Base-by-base conservation (phyloP, 1,140 invertebrate genomes). In the Brachionus rotundiformis region DNA sequence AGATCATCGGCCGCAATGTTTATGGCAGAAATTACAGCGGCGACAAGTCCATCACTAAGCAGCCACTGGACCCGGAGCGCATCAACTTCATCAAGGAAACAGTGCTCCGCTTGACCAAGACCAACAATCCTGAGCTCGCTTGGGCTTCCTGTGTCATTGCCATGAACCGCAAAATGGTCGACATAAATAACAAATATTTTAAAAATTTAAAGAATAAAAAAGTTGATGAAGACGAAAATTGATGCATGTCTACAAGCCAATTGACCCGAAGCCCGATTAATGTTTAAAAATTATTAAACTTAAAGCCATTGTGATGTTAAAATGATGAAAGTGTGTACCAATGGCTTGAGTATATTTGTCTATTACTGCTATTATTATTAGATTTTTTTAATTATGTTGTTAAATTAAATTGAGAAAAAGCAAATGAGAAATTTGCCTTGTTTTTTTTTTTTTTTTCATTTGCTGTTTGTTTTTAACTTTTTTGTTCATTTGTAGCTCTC, bases 81-180 rank as follows among this genome's bases (percentile, higher is more conserved):
- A 79, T 79, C 16, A 79, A 79, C 16, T 79, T 79, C 47, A 79
- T 79, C 13, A 79, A 79, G 47, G 76, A 79, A 25, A 79, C 76
- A 13, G 76, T 79, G 23, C 76, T 79, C 0, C 19, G 76, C 27
- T 41, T 79, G 47, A 79, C 76, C 23, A 79, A 79, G 33, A 79
- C 76, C 0, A 79, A 79, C 33, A 79, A 79, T 79, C 76, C 76
- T 0, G 76, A 77, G 41, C 41, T 54, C 0, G 75, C 75, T 2
- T 77, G 75, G 75, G 75, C 75, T 13, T 77, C 75, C 7, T 77
- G 75, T 77, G 75, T 77, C 41, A 77, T 77, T 16, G 75, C 75
- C n/a, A 77, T 77, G 75, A 77, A 77, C 31, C 19, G 75, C 7
- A 77, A 77, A 29, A 77, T 77, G 75, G 75, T 77, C 49, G 75